These are phyloP conservation scores for Cheirogaleus major DNA, from an alignment of 2,797 vertebrate genomes.

Conservation along the genomic window DNA sequence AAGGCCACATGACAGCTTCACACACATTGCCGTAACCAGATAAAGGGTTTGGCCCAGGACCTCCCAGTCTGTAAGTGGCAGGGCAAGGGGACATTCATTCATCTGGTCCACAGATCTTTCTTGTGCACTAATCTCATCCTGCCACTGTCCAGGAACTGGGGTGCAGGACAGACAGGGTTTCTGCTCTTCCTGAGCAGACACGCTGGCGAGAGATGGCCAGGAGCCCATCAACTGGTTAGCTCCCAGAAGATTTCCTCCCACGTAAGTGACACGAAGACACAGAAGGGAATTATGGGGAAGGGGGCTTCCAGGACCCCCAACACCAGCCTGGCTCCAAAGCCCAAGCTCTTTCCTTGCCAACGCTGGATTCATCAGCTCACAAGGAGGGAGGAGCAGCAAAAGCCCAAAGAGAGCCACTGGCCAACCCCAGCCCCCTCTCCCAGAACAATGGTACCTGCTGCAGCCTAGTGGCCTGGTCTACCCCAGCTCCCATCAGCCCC, in stretches of 20 bases:
- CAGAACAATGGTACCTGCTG: neutral
- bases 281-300: neutral
- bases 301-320: too few relatives aligned
- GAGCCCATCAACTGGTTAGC: neutral
- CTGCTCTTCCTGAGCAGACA: neutral
- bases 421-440: too few relatives aligned
- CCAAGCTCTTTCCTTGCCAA: neutral
- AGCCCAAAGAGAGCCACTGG: neutral
- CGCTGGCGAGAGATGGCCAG: neutral
- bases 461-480: too few relatives aligned
- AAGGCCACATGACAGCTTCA: neutral
- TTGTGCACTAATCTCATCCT: neutral
- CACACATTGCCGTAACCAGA: too few relatives aligned
- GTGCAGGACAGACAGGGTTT: neutral
- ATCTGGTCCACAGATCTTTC: neutral
- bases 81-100: neutral
- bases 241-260: neutral
- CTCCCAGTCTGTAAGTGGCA: neutral
- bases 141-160: neutral
- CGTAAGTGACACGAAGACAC: neutral
- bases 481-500: neutral
- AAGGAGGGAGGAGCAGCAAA: neutral
- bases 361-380: neutral
- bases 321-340: neutral
- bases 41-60: neutral